phyloP scores from a whole-genome alignment of 2,888 invertebrate genomes.

The Lomographa bimaculata region DNA sequence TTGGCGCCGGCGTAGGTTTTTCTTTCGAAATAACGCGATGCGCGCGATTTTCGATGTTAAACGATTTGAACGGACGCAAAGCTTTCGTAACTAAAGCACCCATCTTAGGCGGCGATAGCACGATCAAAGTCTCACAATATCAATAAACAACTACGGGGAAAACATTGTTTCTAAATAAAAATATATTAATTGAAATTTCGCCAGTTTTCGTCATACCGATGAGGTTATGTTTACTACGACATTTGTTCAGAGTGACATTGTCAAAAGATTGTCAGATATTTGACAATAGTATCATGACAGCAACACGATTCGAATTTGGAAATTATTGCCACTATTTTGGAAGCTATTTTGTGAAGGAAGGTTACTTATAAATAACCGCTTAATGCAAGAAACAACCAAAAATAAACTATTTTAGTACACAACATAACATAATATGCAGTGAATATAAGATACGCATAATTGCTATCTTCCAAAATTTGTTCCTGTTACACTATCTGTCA shows the following conservation, averaged over 20 bases:
- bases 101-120: slow-evolving; percentile 82
- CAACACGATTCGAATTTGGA: slow-evolving; percentile 36
- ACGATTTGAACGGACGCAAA: slow-evolving; percentile 84
- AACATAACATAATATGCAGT: no score
- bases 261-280: no score
- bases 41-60: slow-evolving; percentile 90
- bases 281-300: no score
- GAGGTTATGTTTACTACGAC: slow-evolving; percentile 44
- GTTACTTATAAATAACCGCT: not conserved
- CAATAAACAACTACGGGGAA: slow-evolving; percentile 27
- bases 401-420: no score
- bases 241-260: slow-evolving; percentile 14
- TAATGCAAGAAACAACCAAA: not conserved
- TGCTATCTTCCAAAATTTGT: no score
- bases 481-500: no score
- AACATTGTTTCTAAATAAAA: slow-evolving; percentile 35
- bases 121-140: slow-evolving; percentile 26
- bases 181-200: slow-evolving; percentile 27
- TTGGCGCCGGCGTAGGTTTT: slow-evolving; percentile 88
- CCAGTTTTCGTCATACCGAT: slow-evolving; percentile 23
- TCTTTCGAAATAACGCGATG: slow-evolving; percentile 87
- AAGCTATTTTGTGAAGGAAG: no score
- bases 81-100: slow-evolving; percentile 86
- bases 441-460: no score
- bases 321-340: slow-evolving; percentile 27